Conservation (phyloP, 2,888 invertebrate genomes). For the Trissolcus japonicus region DNA sequence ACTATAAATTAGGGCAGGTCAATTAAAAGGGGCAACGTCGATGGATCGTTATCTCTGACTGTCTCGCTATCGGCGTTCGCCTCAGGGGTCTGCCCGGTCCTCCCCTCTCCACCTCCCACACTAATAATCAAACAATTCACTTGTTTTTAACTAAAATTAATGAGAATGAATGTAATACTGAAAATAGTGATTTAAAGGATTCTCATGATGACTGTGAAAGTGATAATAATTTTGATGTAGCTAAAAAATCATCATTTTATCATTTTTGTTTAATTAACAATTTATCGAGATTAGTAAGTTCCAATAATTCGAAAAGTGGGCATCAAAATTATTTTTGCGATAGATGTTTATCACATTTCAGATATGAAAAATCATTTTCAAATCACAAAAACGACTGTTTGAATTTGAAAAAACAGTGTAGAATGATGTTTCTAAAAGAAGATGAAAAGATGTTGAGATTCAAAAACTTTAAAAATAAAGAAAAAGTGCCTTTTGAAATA, state of each 20-base stretch:
- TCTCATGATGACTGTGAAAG: neutral
- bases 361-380: slow-evolving; percentile 3
- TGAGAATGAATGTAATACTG: no score
- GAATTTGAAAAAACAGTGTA: slow-evolving; percentile 7
- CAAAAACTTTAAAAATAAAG: slow-evolving; percentile 16
- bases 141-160: no score
- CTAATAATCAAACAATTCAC: no score
- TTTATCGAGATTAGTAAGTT: slow-evolving; percentile 6
- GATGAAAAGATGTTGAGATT: slow-evolving; percentile 18
- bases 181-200: no score
- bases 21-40: no score
- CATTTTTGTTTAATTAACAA: slow-evolving; percentile 12
- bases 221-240: neutral
- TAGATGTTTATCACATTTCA: slow-evolving; percentile 12
- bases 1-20: no score
- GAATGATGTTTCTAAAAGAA: slow-evolving; percentile 3
- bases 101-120: no score
- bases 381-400: slow-evolving; percentile 4
- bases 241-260: no score
- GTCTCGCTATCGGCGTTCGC: no score
- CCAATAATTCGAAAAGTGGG: slow-evolving; percentile 4
- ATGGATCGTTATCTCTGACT: no score
- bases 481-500: slow-evolving; percentile 16
- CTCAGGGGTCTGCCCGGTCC: no score
- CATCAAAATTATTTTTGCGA: slow-evolving; percentile 2